These are phyloP conservation scores for Hypomecis atomaria DNA, from an alignment of 2,888 invertebrate species.

Conservation along the genomic window DNA sequence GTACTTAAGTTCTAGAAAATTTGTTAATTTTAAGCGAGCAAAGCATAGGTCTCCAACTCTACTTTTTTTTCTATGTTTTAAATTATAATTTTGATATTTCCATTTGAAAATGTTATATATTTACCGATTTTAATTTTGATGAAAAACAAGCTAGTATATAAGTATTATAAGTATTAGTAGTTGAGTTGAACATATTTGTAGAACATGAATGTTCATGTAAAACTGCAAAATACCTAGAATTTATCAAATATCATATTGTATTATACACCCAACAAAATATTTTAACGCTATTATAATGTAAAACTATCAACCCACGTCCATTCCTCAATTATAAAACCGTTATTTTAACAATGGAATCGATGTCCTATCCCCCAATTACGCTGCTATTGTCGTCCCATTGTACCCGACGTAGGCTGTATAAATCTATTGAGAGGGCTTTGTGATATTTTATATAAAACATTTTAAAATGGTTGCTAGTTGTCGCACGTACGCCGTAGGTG, in stretches of 20 bases:
- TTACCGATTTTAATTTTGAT: no score
- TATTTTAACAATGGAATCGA: constrained; percentile 37
- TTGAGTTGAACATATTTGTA: no score
- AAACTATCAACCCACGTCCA: constrained; percentile 12
- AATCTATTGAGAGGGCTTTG: constrained; percentile 43
- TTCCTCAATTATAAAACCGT: constrained; percentile 39
- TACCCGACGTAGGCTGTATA: constrained; percentile 31
- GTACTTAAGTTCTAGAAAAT: no score
- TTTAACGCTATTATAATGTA: neutral
- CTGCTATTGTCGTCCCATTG: constrained; percentile 40
- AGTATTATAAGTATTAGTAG: no score
- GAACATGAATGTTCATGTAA: no score
- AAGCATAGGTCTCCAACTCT: no score
- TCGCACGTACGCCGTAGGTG: constrained; percentile 72
- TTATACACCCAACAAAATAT: neutral
- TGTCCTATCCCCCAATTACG: constrained; percentile 43
- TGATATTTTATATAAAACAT: constrained; percentile 54
- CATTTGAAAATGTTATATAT: no score
- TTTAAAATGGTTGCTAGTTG: constrained; percentile 60
- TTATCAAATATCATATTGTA: neutral
- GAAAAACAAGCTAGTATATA: no score
- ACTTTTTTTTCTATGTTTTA: no score
- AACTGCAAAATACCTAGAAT: no score
- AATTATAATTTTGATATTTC: no score
- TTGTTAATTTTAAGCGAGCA: no score